Percentiles rank a stretch among this genome's conserved stretches.
These are phyloP conservation scores for Nesospiza acunhae DNA, from an alignment of 2,113 vertebrate species.

Conservation along the genomic window DNA sequence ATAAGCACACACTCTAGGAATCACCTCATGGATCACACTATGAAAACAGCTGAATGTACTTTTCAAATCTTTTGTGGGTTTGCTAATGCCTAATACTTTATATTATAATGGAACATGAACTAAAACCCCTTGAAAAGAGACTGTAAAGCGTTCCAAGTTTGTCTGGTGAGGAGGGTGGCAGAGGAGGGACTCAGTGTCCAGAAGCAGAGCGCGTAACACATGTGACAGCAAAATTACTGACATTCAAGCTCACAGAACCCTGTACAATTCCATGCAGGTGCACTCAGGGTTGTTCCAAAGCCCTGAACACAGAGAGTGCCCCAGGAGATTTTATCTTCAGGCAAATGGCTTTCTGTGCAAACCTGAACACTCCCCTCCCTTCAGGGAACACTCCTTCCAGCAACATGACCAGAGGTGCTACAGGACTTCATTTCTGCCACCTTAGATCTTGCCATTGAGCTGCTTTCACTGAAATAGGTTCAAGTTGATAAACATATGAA, in stretches of 20 bases:
- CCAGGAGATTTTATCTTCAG: not conserved
- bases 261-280: not conserved
- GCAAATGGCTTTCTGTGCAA: not conserved
- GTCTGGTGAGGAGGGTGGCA: not conserved
- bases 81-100: not conserved
- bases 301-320: not conserved
- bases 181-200: not conserved
- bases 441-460: not conserved
- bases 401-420: not conserved
- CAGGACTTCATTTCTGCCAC: not conserved
- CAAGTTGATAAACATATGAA: not conserved
- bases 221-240: not conserved
- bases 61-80: not conserved
- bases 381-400: not conserved
- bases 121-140: not conserved
- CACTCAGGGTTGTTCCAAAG: not conserved
- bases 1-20: not conserved
- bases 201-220: not conserved
- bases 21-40: not conserved
- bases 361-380: not conserved
- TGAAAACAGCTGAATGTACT: not conserved
- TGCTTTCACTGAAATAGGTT: not conserved
- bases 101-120: not conserved
- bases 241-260: not conserved
- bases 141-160: not conserved